These are phyloP conservation scores for Styela clava DNA, from an alignment of 23 tunicate species.

Conservation along the genomic window DNA sequence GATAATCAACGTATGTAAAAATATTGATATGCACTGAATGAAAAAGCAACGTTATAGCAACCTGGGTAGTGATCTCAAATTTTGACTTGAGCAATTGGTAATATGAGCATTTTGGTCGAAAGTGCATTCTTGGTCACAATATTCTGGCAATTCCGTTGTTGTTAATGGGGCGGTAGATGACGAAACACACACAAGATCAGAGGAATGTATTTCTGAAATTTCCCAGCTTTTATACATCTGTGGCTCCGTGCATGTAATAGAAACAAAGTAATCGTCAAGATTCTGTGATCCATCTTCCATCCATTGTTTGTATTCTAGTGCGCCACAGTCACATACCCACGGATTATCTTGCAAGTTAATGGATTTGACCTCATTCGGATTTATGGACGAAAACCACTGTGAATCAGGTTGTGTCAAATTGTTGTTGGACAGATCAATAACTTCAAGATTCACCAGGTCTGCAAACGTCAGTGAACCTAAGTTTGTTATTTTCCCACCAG, in stretches of 20 bases:
- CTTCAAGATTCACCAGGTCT: conserved; percentile 17
- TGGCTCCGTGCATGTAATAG: conserved; percentile 17
- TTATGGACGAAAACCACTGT: conserved; percentile 18
- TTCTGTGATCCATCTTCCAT: not conserved
- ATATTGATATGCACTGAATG: too few relatives aligned
- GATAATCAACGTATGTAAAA: too few relatives aligned
- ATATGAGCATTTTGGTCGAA: not conserved
- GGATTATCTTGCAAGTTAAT: conserved; percentile 19
- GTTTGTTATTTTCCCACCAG: not conserved
- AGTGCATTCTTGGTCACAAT: conserved; percentile 2
- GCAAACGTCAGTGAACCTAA: not conserved
- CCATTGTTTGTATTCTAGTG: conserved; percentile 9
- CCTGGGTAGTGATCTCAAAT: conserved; percentile 1
- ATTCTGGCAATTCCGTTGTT: not conserved
- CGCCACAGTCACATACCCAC: conserved; percentile 26
- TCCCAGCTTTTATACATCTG: conserved; percentile 17
- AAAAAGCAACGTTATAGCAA: too few relatives aligned
- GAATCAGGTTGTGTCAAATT: not conserved
- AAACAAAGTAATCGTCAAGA: not conserved
- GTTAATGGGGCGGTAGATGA: not conserved
- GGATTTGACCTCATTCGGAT: not conserved
- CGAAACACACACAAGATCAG: not conserved
- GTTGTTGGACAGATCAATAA: conserved; percentile 10
- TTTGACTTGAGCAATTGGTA: not conserved
- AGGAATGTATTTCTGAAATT: not conserved